Base-by-base conservation (phyloP, 2,113 vertebrate species). In the Otis tarda region DNA sequence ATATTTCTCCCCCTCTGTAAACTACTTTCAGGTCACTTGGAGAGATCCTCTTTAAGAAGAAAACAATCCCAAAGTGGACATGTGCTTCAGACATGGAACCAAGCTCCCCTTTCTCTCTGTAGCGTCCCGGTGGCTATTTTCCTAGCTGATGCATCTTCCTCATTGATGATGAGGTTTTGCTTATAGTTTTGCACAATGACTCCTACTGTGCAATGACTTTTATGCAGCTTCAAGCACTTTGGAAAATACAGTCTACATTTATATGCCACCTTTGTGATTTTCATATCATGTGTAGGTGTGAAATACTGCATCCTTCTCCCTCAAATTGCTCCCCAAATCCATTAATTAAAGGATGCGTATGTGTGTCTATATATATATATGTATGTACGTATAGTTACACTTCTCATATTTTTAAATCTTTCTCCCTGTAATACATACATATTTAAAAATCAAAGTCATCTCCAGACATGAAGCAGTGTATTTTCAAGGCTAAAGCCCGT, bases 271-370 rank as follows among this genome's bases (percentile, higher is more conserved):
- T 45, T 49, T 30, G 13, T 61, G 50, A 55, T 20, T 87, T 43
- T 13, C 8, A 41, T 60, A 65, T 57, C 45, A 61, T 2, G 0
- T 12, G 3, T 49, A 21, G 2, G 10, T 75, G 25, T 16, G 8
- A 88, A 88, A 53, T 21, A 55, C 12, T 0, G 0, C 25, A 37
- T 33, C 30, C 4, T 47, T 52, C 23, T 73, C 49, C 57, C 7
- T 22, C n/a, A 79, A 53, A 90, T 5, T 67, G 20, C 3, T 33
- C 35, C 30, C 24, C 79, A 83, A 89, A 6, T 5, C n/a, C 18
- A 22, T 9, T 18, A 78, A 45, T 63, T 52, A 63, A 14, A 83
- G 61, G 4, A 23, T 30, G 3, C 75, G 12, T n/a, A 9, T 67
- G 10, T 41, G 9, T 45, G 23, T 7, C 18, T 57, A 4, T 31